A percentile compares a stretch with the other conserved stretches of the same genome.
Evolutionary conservation across 1,140 invertebrate species (phyloP).

Genomic region (Drosophila rhopaloa): DNA sequence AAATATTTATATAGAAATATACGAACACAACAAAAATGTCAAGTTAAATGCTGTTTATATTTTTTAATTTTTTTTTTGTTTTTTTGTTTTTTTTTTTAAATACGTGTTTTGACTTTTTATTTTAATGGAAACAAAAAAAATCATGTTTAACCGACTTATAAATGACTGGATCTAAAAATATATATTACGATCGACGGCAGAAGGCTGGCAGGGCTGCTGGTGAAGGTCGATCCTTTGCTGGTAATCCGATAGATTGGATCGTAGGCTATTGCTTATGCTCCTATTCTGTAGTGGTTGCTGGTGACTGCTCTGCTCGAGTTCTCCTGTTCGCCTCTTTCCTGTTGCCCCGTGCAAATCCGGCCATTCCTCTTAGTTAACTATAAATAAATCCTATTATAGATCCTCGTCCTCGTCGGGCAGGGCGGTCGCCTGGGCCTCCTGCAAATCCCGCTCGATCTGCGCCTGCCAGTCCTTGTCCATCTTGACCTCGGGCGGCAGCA

Average conservation of each 20-base stretch:
- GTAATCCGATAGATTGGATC: not conserved
- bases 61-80: not conserved
- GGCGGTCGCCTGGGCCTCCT: constrained; percentile 96
- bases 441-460: constrained; percentile 98
- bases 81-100: not conserved
- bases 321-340: not conserved
- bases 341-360: constrained; percentile 8
- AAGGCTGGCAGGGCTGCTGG: not conserved
- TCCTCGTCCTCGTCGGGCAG: constrained; percentile 98
- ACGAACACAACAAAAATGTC: constrained; percentile 9
- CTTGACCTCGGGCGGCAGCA: constrained; percentile 98
- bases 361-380: constrained; percentile 34
- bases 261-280: not conserved
- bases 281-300: not conserved
- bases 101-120: constrained; percentile 25
- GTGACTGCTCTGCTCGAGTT: not conserved
- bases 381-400: constrained; percentile 88
- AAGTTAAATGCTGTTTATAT: not conserved
- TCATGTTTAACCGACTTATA: constrained; percentile 25
- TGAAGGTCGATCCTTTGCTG: not conserved
- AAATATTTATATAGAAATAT: constrained; percentile 43
- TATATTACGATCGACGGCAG: constrained; percentile 9
- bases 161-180: constrained; percentile 14
- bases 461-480: constrained; percentile 99
- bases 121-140: constrained; percentile 26